phyloP scores from a whole-genome alignment of 2,888 invertebrate genomes.

The Mesochorus sp. region DNA sequence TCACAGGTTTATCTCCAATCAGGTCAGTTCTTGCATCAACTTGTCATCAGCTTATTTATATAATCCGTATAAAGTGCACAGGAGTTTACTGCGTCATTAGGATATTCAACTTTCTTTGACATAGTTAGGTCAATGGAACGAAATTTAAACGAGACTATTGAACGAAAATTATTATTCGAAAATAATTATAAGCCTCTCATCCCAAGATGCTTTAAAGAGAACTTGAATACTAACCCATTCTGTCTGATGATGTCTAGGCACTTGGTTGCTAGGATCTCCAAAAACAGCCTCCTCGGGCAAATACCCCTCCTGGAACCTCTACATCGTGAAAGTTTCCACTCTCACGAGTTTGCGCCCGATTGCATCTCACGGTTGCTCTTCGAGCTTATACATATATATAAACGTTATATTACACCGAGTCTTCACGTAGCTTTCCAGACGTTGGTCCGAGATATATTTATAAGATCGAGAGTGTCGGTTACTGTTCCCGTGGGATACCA shows the following conservation, averaged over 20 bases:
- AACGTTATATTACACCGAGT: no score
- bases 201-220: conserved; percentile 8
- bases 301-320: background rate
- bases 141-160: no score
- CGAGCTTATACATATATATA: conserved; percentile 3
- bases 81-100: background rate
- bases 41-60: background rate
- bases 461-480: background rate
- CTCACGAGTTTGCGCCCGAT: conserved; percentile 28
- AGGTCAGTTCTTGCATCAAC: conserved; percentile 84
- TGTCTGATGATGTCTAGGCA: conserved; percentile 34
- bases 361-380: conserved; percentile 43
- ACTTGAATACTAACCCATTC: background rate
- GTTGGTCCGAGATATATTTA: background rate
- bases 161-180: conserved; percentile 8
- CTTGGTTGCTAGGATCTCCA: conserved; percentile 28
- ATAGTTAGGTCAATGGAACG: background rate
- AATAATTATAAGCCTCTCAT: background rate
- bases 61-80: background rate
- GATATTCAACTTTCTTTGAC: conserved; percentile 20
- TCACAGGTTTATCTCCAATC: conserved; percentile 85
- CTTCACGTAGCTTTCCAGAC: conserved; percentile 19
- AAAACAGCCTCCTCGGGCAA: conserved; percentile 41
- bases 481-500: conserved; percentile 6
- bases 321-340: conserved; percentile 38